Evolutionary conservation across 2,797 vertebrate species (phyloP).

Genomic region (Tinamus major): DNA sequence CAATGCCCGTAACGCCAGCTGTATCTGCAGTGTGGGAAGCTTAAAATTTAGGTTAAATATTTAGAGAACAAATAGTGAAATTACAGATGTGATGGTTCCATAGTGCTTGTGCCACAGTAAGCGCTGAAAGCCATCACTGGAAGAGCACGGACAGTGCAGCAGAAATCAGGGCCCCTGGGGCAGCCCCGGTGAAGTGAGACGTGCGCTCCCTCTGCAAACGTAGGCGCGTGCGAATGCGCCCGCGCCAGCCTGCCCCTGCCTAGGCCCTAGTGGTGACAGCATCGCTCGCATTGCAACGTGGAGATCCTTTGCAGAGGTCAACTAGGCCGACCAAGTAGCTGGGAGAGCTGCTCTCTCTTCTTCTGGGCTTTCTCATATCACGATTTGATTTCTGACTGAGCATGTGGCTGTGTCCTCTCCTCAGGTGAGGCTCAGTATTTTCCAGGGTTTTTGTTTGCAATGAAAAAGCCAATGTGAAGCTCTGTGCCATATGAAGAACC

Average conservation of each 20-base stretch:
- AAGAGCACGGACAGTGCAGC: neutral
- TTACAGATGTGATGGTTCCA: neutral
- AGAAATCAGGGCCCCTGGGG: neutral
- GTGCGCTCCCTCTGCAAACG: neutral
- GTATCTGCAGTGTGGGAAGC: conserved; percentile 18
- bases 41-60: conserved; percentile 40
- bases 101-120: neutral
- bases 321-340: neutral
- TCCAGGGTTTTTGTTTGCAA: neutral
- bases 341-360: neutral
- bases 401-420: neutral
- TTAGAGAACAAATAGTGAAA: neutral
- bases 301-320: neutral
- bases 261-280: neutral
- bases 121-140: neutral
- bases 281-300: neutral
- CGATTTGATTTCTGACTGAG: neutral
- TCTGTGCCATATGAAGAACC: neutral
- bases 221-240: neutral
- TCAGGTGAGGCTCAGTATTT: neutral
- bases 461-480: neutral
- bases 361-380: neutral
- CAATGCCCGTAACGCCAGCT: neutral
- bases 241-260: neutral
- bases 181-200: neutral